A percentile compares a stretch with the other conserved stretches of the same genome.
These are phyloP conservation scores for Promerops cafer DNA, from an alignment of 2,113 vertebrate genomes.

Conservation along the genomic window DNA sequence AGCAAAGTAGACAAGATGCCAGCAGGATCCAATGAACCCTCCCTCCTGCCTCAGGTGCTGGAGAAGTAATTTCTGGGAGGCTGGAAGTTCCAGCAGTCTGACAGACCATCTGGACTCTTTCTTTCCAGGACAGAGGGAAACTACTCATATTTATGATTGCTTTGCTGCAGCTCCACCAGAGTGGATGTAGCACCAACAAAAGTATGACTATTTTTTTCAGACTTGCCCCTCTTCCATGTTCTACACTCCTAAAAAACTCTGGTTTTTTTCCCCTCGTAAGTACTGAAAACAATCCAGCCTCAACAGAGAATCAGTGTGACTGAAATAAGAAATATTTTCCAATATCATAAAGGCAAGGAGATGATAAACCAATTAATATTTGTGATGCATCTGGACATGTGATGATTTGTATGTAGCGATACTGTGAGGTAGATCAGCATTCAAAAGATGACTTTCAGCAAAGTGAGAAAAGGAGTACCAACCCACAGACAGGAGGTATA, in stretches of 20 bases:
- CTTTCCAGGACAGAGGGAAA: background rate
- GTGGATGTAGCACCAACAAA: background rate
- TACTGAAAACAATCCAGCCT: background rate
- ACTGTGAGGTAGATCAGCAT: background rate
- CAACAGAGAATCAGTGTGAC: background rate
- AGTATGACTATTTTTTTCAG: background rate
- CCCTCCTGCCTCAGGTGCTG: background rate
- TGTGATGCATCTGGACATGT: background rate
- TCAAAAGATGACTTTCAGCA: background rate
- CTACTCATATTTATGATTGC: background rate
- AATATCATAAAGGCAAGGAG: background rate
- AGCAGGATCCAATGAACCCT: background rate
- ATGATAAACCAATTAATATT: background rate
- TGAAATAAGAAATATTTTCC: background rate
- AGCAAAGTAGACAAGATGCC: background rate
- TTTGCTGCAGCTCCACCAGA: background rate
- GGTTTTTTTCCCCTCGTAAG: fast-evolving
- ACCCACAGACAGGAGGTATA: background rate
- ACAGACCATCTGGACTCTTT: background rate
- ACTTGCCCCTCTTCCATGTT: background rate
- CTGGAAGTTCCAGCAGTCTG: background rate
- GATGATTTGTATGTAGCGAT: background rate
- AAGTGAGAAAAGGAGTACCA: background rate
- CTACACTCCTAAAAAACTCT: background rate
- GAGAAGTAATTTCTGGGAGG: background rate